Base-by-base conservation (phyloP, 2,797 vertebrate species). In the Accipiter minullus region DNA sequence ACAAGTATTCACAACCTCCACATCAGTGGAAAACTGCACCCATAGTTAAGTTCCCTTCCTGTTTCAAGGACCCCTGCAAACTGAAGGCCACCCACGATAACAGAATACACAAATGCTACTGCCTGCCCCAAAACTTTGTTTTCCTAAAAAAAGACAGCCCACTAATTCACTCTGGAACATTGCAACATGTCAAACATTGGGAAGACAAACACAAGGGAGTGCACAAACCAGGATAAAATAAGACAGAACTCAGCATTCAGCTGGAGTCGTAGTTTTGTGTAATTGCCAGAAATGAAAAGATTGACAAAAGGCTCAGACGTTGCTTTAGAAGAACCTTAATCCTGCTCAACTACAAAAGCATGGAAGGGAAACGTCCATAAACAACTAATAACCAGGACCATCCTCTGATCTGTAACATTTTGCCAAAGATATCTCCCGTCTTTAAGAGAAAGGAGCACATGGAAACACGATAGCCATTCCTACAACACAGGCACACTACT, bases 41-140 rank as follows among this genome's bases (percentile, higher is more conserved):
- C 71, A 19, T 8, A 47, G 47, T 22, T 18, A 11, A 55, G 50
- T 9, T 81, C 80, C 40, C 80, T 72, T 91, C 93, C 92, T 59
- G 56, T 50, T 73, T 26, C 75, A 86, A 85, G 92, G 92, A 87
- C 73, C 80, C 80, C 76, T 76, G 59, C 73, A 29, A 92, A n/a
- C 67, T 21, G 59, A 86, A 92, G 95, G 92, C 95, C 93, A 95
- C 95, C 90, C 95, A 96, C 26, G n/a, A 27, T 44, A 94, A 68
- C 44, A 66, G 90, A 91, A 69, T 8, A 80, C 47, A 80, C 67
- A 89, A 89, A 73, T 7, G 47, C 90, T 90, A 68, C 86, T 20
- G 86, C 81, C 90, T 73, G 89, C 56, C 89, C 77, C 2, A 86
- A 69, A 96, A 40, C 71, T 64, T 53, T 91, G 89, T 69, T 89